Evolutionary conservation across 92 coral and sea anemone species (phyloP).

Genomic region (Porites divaricata): DNA sequence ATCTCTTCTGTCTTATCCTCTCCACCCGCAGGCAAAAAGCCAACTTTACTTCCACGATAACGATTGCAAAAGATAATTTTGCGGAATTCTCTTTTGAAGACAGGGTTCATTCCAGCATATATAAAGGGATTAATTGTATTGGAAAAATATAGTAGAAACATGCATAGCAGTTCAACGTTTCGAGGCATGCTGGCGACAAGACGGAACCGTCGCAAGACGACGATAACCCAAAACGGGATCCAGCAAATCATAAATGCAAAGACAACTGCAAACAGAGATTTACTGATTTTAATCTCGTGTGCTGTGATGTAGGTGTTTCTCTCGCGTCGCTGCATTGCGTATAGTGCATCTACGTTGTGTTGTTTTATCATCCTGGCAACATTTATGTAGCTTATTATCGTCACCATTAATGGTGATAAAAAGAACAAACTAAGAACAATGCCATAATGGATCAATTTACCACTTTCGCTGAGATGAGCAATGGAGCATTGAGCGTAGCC

Average conservation of each 20-base stretch:
- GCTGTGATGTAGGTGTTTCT: conserved; percentile 2
- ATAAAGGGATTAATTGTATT: conserved; percentile 54
- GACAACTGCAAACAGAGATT: conserved; percentile 63
- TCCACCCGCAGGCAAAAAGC: background rate
- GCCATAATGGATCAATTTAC: conserved; percentile 49
- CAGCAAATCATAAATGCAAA: conserved; percentile 61
- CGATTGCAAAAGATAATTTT: conserved; percentile 17
- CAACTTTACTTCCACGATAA: conserved; percentile 2
- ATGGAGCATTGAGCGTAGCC: conserved; percentile 59
- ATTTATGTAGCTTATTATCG: conserved; percentile 49
- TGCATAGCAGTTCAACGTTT: conserved; percentile 33
- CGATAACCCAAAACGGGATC: conserved; percentile 67
- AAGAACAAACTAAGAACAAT: conserved; percentile 37
- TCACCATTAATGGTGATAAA: conserved; percentile 20
- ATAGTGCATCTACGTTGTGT: conserved; percentile 31
- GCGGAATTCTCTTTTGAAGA: conserved; percentile 44
- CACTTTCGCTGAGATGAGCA: conserved; percentile 42
- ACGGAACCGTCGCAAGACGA: conserved; percentile 41
- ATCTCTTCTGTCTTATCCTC: conserved; percentile 9
- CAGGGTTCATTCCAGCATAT: conserved; percentile 53
- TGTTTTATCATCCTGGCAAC: conserved; percentile 48
- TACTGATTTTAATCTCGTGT: conserved; percentile 58
- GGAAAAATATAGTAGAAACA: conserved; percentile 46
- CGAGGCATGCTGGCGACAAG: conserved; percentile 37
- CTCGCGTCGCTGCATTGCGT: background rate